Conservation (phyloP, 2,797 vertebrate species). For the Gambelia wislizenii region DNA sequence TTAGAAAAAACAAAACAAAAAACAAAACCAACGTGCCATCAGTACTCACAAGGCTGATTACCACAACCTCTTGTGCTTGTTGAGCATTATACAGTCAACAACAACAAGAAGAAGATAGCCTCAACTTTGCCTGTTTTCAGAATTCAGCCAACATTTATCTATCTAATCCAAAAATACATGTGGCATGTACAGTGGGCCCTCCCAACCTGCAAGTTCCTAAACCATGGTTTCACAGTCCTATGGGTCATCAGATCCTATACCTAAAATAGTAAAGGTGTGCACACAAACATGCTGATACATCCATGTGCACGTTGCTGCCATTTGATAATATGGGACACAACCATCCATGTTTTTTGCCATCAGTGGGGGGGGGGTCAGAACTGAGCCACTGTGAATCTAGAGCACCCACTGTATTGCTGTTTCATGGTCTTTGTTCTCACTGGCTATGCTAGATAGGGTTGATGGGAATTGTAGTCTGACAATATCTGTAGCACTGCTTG, state of each 20-base stretch:
- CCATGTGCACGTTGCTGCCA: too few species aligned
- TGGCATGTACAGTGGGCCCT: too few species aligned
- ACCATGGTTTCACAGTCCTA: too few species aligned
- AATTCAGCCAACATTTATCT: background rate
- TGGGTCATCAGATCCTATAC: too few species aligned
- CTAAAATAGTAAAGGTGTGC: too few species aligned
- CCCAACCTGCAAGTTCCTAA: too few species aligned
- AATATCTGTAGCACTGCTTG: background rate
- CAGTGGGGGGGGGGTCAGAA: too few species aligned
- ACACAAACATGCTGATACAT: too few species aligned
- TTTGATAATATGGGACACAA: too few species aligned
- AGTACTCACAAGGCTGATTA: background rate
- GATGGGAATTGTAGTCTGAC: background rate
- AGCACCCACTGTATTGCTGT: too few species aligned
- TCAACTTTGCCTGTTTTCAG: background rate
- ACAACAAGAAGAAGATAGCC: accelerated
- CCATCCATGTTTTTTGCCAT: too few species aligned
- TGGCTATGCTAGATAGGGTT: background rate
- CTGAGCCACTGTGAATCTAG: too few species aligned
- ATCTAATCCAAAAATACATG: background rate
- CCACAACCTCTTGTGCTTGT: background rate
- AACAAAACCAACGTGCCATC: background rate
- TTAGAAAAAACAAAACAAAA: background rate
- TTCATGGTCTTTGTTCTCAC: background rate
- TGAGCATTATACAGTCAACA: background rate